Conservation (phyloP, 2,113 vertebrate species). For the Rattus rattus region DNA sequence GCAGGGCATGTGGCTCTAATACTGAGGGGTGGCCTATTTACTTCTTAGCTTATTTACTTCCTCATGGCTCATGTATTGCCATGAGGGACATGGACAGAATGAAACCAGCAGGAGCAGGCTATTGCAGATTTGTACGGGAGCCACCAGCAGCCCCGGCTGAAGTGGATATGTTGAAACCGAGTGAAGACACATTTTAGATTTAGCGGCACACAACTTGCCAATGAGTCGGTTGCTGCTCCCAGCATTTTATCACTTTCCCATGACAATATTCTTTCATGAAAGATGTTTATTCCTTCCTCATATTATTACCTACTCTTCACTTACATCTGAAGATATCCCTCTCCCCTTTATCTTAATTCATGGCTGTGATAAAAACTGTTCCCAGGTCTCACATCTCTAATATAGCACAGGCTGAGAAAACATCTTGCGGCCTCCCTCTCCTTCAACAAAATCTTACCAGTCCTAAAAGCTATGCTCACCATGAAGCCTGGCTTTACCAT, state of each 20-base stretch:
- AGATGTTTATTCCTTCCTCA: background rate
- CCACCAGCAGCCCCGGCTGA: fast-evolving
- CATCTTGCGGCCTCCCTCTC: too few relatives aligned
- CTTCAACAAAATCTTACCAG: too few relatives aligned
- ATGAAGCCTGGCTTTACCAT: background rate
- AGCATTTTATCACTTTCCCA: too few relatives aligned
- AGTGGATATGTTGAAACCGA: background rate
- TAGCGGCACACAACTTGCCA: background rate
- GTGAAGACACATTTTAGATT: background rate
- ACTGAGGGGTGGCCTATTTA: too few relatives aligned
- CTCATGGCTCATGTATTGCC: too few relatives aligned
- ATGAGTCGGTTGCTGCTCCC: background rate
- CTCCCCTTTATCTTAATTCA: background rate
- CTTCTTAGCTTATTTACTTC: background rate
- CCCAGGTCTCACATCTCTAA: too few relatives aligned
- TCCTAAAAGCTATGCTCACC: background rate
- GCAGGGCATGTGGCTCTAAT: background rate
- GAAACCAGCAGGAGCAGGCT: too few relatives aligned
- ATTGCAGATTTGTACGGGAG: fast-evolving
- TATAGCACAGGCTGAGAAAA: background rate
- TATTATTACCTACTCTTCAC: background rate
- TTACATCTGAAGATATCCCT: background rate
- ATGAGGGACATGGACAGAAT: background rate
- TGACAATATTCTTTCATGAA: background rate
- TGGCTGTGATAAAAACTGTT: background rate